These are phyloP conservation scores for Pycnonotus jocosus DNA, from an alignment of 2,113 vertebrate genomes.

Conservation along the genomic window DNA sequence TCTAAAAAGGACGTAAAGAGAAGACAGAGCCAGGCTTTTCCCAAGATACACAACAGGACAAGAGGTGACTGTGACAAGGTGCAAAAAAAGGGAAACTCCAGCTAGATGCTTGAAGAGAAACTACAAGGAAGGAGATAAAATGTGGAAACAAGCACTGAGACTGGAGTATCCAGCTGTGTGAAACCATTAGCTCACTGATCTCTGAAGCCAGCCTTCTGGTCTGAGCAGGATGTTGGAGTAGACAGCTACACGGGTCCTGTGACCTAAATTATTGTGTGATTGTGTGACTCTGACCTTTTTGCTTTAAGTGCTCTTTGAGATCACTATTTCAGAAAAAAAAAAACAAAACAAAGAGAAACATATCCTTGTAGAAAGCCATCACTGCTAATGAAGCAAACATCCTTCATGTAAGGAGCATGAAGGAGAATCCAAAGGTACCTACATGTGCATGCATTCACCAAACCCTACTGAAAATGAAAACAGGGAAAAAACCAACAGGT, in stretches of 20 bases:
- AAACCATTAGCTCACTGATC: neutral
- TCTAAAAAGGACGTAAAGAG: neutral
- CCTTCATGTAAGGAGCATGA: neutral
- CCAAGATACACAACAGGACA: too few species aligned
- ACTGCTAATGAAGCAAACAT: neutral
- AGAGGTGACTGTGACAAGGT: neutral
- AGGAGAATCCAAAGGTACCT: neutral
- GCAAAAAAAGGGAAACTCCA: neutral
- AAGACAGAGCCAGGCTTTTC: neutral
- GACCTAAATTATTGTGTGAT: neutral
- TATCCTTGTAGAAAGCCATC: neutral
- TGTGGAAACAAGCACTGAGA: neutral
- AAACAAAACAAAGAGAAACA: neutral
- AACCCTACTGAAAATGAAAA: neutral
- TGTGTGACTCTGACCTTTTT: neutral
- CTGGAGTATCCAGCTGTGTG: neutral
- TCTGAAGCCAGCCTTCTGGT: neutral
- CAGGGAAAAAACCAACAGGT: rapidly evolving
- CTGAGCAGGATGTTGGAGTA: neutral
- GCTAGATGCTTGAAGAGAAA: neutral
- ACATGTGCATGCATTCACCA: rapidly evolving
- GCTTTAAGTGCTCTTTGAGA: neutral
- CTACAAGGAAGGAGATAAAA: neutral
- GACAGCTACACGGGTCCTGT: neutral
- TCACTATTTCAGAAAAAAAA: neutral